A percentile compares a stretch with the other conserved stretches of the same genome.
These are phyloP conservation scores for Psittacula derbiana DNA, from an alignment of 2,797 vertebrate genomes.

Conservation along the genomic window DNA sequence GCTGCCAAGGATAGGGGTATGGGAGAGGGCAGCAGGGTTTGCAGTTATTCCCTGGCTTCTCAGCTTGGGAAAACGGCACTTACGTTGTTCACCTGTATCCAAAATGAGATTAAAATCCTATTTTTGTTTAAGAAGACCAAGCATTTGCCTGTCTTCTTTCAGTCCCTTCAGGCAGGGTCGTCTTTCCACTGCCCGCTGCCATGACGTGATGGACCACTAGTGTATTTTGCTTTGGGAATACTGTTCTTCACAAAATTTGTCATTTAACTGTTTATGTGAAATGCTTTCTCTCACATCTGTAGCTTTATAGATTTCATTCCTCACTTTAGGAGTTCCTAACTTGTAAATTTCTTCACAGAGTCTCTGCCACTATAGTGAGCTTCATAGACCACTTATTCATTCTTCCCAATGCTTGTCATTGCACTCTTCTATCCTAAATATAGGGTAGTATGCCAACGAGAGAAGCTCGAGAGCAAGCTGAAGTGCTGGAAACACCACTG, in stretches of 20 bases:
- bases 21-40: rapidly evolving
- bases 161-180: background rate
- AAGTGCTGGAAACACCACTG: constrained; percentile 46
- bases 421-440: constrained; percentile 33
- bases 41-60: rapidly evolving
- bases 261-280: background rate
- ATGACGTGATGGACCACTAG: background rate
- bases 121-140: background rate
- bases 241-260: background rate
- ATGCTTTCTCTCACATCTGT: background rate
- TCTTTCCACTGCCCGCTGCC: background rate
- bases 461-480: constrained; percentile 40
- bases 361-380: background rate
- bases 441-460: constrained; percentile 50
- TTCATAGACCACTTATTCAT: constrained; percentile 29
- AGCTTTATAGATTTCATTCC: background rate
- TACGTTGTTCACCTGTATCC: rapidly evolving
- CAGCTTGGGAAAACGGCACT: background rate
- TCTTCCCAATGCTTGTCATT: constrained; percentile 5
- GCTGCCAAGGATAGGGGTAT: rapidly evolving
- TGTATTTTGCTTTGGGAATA: background rate
- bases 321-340: background rate
- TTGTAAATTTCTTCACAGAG: background rate
- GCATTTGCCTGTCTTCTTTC: background rate
- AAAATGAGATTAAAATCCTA: background rate